These are phyloP conservation scores for Drosophila subsilvestris DNA, from an alignment of 2,888 invertebrate genomes.

Conservation along the genomic window DNA sequence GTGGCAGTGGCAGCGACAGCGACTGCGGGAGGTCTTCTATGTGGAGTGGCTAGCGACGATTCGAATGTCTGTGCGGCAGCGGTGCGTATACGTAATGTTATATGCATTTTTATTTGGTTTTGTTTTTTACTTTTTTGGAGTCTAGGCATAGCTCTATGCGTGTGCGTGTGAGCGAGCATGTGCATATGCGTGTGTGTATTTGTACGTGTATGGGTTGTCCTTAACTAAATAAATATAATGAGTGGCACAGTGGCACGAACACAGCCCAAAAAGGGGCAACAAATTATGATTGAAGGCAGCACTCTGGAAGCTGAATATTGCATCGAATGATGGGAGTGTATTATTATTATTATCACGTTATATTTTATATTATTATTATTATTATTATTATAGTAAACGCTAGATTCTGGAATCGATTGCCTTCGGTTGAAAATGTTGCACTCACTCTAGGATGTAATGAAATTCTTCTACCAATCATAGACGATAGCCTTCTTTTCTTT, in stretches of 20 bases:
- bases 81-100: slow-evolving; percentile 67
- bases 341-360: too few species aligned
- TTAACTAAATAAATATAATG: slow-evolving; percentile 76
- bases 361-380: too few species aligned
- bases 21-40: slow-evolving; percentile 23
- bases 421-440: too few species aligned
- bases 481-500: background rate
- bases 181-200: slow-evolving; percentile 43
- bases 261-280: background rate
- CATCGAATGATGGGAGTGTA: too few species aligned
- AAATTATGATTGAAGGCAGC: background rate
- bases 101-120: slow-evolving; percentile 47
- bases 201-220: slow-evolving; percentile 30
- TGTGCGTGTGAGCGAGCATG: slow-evolving; percentile 35
- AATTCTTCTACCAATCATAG: too few species aligned
- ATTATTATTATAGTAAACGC: too few species aligned
- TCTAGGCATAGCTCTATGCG: slow-evolving; percentile 32
- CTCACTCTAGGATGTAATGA: too few species aligned
- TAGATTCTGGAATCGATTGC: too few species aligned
- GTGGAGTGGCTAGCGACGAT: slow-evolving; percentile 16
- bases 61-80: slow-evolving; percentile 11
- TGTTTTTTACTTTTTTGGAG: slow-evolving; percentile 35
- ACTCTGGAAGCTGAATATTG: too few species aligned
- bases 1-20: background rate
- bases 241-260: slow-evolving; percentile 53